A percentile compares a stretch with the other conserved stretches of the same genome.
These are phyloP conservation scores for Agrypnia vestita DNA, from an alignment of 1,140 invertebrate species.

Conservation along the genomic window DNA sequence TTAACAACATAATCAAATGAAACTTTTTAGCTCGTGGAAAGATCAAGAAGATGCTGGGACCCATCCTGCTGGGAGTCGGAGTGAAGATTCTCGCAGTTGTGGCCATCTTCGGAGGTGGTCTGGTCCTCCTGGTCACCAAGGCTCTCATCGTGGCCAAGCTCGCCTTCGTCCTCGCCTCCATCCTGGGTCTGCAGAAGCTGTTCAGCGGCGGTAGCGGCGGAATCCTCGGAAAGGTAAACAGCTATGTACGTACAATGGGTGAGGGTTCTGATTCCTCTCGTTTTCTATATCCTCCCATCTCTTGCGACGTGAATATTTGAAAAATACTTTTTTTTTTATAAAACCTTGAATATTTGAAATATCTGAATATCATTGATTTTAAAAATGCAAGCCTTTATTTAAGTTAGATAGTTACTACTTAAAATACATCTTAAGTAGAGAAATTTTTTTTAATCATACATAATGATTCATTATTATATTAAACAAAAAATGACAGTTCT, in stretches of 20 bases:
- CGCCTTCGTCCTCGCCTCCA: constrained; percentile 80
- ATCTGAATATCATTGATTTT: too few relatives aligned
- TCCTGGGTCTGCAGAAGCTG: constrained; percentile 80
- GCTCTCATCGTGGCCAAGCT: constrained; percentile 84
- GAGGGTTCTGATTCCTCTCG: too few relatives aligned
- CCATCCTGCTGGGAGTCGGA: constrained; percentile 77
- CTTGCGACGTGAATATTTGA: too few relatives aligned
- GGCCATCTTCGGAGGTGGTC: constrained; percentile 79
- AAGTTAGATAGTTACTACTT: too few relatives aligned
- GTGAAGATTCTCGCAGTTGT: constrained; percentile 80
- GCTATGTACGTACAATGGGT: too few relatives aligned
- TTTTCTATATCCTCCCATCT: not conserved
- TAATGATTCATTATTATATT: too few relatives aligned
- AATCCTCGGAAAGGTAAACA: constrained; percentile 64
- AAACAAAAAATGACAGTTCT: too few relatives aligned
- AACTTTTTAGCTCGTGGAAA: constrained; percentile 78
- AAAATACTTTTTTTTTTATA: too few relatives aligned
- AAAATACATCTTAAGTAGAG: too few relatives aligned
- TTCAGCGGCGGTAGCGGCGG: constrained; percentile 71
- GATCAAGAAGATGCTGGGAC: constrained; percentile 81
- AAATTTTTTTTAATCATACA: too few relatives aligned
- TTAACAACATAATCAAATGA: not conserved
- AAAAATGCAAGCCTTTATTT: too few relatives aligned
- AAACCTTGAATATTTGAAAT: too few relatives aligned
- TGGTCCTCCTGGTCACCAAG: constrained; percentile 81